Evolutionary conservation across 1,140 invertebrate species (phyloP).

Genomic region (Drosophila tropicalis): DNA sequence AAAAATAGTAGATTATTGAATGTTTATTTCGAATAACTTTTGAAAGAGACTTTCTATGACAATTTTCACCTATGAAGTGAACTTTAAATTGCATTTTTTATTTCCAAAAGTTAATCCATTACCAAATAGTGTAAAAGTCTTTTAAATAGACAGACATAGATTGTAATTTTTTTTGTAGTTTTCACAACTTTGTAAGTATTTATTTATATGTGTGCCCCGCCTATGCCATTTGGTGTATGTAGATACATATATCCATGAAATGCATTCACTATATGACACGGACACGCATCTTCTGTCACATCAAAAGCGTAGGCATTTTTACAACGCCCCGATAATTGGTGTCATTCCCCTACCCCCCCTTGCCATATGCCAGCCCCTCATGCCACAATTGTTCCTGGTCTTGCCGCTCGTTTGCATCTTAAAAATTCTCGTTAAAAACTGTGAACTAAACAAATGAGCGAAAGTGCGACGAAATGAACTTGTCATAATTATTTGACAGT

Average conservation of each 20-base stretch:
- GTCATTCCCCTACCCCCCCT: slow-evolving; percentile 11
- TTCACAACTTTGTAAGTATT: slow-evolving; percentile 5
- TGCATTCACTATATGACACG: slow-evolving; percentile 34
- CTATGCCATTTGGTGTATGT: neutral
- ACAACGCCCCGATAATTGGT: slow-evolving; percentile 76
- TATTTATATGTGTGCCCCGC: neutral
- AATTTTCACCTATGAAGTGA: too few relatives aligned
- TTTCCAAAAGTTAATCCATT: too few relatives aligned
- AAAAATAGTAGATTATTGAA: too few relatives aligned
- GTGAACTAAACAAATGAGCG: slow-evolving; percentile 71
- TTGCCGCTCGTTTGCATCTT: slow-evolving; percentile 54
- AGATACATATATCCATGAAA: slow-evolving; percentile 3
- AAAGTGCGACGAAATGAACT: slow-evolving; percentile 80
- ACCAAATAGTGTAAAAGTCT: too few relatives aligned
- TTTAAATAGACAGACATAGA: too few relatives aligned
- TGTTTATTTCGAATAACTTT: too few relatives aligned
- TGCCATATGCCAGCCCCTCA: neutral
- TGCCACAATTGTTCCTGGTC: neutral
- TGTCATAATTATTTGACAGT: slow-evolving; percentile 81
- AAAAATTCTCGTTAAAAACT: slow-evolving; percentile 64
- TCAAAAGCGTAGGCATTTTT: slow-evolving; percentile 69
- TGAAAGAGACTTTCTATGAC: too few relatives aligned
- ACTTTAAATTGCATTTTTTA: too few relatives aligned
- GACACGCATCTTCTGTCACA: slow-evolving; percentile 73
- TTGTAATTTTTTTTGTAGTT: neutral